These are phyloP conservation scores for Drosophila arizonae DNA, from an alignment of 1,140 invertebrate genomes.

Conservation along the genomic window DNA sequence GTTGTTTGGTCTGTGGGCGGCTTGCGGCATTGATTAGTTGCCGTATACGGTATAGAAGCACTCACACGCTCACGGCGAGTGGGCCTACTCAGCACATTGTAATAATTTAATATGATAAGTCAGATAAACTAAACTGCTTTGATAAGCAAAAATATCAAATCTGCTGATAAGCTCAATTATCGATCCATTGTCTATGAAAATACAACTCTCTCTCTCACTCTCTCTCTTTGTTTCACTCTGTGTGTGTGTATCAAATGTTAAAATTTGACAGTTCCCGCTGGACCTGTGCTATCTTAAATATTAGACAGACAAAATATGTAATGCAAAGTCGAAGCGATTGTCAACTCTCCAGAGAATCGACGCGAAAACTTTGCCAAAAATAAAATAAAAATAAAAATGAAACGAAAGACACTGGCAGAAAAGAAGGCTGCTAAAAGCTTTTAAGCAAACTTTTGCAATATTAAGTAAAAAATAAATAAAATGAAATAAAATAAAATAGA, in stretches of 20 bases:
- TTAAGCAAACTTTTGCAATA: constrained; percentile 70
- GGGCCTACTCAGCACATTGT: constrained; percentile 60
- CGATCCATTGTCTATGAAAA: constrained; percentile 46
- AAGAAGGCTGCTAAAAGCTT: constrained; percentile 64
- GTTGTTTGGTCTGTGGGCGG: constrained; percentile 33
- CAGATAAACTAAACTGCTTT: constrained; percentile 68
- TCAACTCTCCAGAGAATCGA: constrained; percentile 39
- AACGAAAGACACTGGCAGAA: not conserved
- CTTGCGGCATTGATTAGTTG: constrained; percentile 67
- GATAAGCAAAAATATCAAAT: constrained; percentile 69
- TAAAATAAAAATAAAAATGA: too few relatives aligned
- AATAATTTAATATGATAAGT: constrained; percentile 68
- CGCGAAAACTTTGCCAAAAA: constrained; percentile 8
- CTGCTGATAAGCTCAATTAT: constrained; percentile 76
- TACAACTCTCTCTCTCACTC: not conserved
- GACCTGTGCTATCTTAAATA: constrained; percentile 31
- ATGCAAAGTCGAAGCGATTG: constrained; percentile 43
- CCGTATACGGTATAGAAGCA: constrained; percentile 12
- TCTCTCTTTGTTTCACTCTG: not conserved
- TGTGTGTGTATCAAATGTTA: constrained; percentile 12
- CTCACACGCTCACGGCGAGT: constrained; percentile 4
- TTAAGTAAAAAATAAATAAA: constrained; percentile 40
- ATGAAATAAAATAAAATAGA: not conserved
- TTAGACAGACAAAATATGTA: constrained; percentile 31
- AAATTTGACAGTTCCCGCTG: constrained; percentile 46